Percentiles rank a stretch among this genome's conserved stretches.
Evolutionary conservation across 2,113 vertebrate species (phyloP).

Genomic region (Stigmatopora argus): DNA sequence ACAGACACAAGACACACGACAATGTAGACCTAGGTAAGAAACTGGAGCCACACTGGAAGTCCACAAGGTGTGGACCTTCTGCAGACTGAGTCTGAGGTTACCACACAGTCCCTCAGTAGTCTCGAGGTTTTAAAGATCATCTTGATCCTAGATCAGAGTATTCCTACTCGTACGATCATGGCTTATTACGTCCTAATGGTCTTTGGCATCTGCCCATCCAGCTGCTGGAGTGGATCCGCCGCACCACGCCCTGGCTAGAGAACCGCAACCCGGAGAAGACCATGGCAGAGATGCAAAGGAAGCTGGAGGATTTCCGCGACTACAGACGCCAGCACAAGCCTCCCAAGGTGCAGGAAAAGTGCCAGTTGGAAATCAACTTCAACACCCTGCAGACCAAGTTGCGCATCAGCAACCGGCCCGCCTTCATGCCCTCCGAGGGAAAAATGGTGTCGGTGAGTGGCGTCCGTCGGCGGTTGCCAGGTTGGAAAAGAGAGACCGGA

Average conservation of each 20-base stretch:
- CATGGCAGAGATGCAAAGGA: conserved; percentile 92
- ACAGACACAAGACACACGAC: no score
- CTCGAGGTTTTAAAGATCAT: no score
- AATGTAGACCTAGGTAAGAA: no score
- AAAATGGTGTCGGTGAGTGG: conserved; percentile 99
- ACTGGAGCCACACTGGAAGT: no score
- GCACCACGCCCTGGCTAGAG: conserved; percentile 96
- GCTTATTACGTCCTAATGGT: background rate
- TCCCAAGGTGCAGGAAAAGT: conserved; percentile 96
- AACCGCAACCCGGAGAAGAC: conserved; percentile 91
- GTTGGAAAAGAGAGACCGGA: background rate
- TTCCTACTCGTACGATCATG: conserved; percentile 1
- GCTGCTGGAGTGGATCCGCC: conserved; percentile 93
- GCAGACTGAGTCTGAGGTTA: no score
- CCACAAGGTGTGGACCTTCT: no score
- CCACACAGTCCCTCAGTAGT: no score
- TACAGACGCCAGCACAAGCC: conserved; percentile 96
- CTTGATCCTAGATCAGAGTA: conserved; percentile 14
- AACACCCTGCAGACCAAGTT: conserved; percentile 98
- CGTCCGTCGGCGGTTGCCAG: conserved; percentile 10
- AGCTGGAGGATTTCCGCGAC: conserved; percentile 95
- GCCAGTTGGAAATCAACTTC: conserved; percentile 97
- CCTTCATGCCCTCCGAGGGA: conserved; percentile 98
- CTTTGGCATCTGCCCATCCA: conserved; percentile 30
- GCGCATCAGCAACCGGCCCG: conserved; percentile 92